phyloP scores from a whole-genome alignment of 2,888 invertebrate species.

The Globia sparganii region DNA sequence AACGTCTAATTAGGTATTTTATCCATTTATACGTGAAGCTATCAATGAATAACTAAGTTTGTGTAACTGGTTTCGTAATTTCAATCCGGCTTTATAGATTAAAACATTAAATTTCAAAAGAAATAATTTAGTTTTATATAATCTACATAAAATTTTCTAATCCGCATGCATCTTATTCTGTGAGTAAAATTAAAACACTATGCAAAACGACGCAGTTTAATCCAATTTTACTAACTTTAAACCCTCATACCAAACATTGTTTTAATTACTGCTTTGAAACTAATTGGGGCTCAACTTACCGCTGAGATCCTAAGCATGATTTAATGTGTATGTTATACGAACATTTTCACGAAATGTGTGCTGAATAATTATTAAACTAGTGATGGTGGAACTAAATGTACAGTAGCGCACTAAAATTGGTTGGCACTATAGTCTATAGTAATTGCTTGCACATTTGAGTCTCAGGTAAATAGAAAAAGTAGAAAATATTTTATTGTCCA shows the following conservation, averaged over 20 bases:
- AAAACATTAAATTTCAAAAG: neutral
- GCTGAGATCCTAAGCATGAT: constrained; percentile 25
- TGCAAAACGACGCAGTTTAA: constrained; percentile 29
- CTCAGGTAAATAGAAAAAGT: neutral
- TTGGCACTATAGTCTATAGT: neutral
- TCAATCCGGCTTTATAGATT: neutral
- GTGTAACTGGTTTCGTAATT: neutral
- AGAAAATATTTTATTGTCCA: too few relatives aligned
- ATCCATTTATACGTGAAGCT: neutral
- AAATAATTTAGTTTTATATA: neutral
- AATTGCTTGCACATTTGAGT: neutral
- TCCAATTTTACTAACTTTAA: constrained; percentile 30
- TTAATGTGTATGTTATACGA: constrained; percentile 25
- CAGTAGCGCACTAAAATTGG: neutral
- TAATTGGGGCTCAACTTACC: constrained; percentile 39
- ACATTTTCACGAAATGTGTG: constrained; percentile 13
- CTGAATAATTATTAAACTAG: constrained; percentile 8
- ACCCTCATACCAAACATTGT: constrained; percentile 22
- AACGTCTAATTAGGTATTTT: neutral
- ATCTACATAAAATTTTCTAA: neutral
- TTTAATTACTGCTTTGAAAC: constrained; percentile 54
- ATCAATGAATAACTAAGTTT: neutral
- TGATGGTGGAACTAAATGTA: neutral
- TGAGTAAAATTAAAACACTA: neutral
- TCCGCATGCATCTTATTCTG: neutral